Conservation (phyloP, 2,888 invertebrate genomes). For the Volucella bombylans region DNA sequence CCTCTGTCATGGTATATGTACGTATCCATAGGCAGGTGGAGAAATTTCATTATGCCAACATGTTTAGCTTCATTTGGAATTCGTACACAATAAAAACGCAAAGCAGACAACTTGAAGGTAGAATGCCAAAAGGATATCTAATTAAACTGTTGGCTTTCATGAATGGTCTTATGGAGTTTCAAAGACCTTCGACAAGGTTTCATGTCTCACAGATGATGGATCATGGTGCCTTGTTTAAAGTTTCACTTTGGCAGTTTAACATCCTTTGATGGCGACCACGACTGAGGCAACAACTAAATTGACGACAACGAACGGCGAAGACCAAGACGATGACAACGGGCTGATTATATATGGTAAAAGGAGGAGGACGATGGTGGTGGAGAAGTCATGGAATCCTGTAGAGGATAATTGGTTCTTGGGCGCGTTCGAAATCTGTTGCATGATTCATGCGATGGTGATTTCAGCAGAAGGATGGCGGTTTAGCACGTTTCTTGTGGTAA, state of each 20-base stretch:
- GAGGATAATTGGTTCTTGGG: constrained; percentile 24
- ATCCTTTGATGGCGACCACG: constrained; percentile 20
- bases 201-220: no score
- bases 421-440: constrained; percentile 58
- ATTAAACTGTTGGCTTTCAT: constrained; percentile 54
- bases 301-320: background rate
- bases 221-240: constrained; percentile 19
- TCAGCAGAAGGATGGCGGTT: background rate
- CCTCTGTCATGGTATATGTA: background rate
- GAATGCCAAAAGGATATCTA: constrained; percentile 34
- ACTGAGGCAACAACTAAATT: background rate
- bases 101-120: no score
- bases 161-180: no score
- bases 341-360: no score
- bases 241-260: constrained; percentile 53
- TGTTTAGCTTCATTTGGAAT: background rate
- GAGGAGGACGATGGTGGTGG: constrained; percentile 1
- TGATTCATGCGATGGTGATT: constrained; percentile 43
- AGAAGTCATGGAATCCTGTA: background rate
- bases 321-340: no score
- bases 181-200: no score
- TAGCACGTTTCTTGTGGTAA: constrained; percentile 17
- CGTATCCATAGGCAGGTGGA: background rate
- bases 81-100: background rate
- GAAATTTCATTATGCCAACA: background rate